phyloP scores from a whole-genome alignment of 1,140 invertebrate genomes.

The Drosophila athabasca region DNA sequence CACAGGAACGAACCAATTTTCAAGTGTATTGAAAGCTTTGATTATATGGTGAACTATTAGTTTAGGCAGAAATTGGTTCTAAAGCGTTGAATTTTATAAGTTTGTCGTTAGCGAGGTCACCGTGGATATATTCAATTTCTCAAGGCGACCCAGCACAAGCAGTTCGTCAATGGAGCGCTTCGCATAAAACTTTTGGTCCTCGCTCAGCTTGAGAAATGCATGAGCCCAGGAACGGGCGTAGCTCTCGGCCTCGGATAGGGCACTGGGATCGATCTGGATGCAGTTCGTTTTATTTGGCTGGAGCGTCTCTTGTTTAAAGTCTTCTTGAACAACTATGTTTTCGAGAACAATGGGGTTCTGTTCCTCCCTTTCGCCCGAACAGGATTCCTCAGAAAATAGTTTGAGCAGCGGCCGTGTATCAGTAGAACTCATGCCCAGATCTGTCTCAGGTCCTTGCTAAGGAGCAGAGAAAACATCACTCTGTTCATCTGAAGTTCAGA shows the following conservation, averaged over 20 bases:
- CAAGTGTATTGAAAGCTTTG: too few species aligned
- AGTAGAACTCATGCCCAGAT: neutral
- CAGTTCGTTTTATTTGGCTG: constrained; percentile 4
- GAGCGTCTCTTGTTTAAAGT: constrained; percentile 22
- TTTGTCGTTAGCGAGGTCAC: constrained; percentile 65
- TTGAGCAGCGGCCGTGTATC: constrained; percentile 55
- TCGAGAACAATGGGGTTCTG: constrained; percentile 54
- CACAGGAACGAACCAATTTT: too few species aligned
- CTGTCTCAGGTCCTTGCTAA: too few species aligned
- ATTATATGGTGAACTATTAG: too few species aligned
- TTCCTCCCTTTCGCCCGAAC: constrained; percentile 42
- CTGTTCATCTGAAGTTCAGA: too few species aligned
- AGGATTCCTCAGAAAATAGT: constrained; percentile 60
- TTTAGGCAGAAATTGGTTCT: too few species aligned
- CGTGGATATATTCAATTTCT: constrained; percentile 60
- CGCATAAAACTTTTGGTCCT: constrained; percentile 71
- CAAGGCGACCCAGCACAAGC: constrained; percentile 55
- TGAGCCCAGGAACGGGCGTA: constrained; percentile 70
- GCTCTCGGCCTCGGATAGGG: constrained; percentile 62
- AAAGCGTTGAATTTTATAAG: constrained; percentile 31
- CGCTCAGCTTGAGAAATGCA: constrained; percentile 65
- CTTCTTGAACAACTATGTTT: constrained; percentile 2
- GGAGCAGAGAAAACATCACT: neutral
- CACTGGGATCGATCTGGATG: constrained; percentile 42
- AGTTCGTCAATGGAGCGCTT: constrained; percentile 73